Base-by-base conservation (phyloP, 2,888 invertebrate genomes). In the Conchocele bisecta region DNA sequence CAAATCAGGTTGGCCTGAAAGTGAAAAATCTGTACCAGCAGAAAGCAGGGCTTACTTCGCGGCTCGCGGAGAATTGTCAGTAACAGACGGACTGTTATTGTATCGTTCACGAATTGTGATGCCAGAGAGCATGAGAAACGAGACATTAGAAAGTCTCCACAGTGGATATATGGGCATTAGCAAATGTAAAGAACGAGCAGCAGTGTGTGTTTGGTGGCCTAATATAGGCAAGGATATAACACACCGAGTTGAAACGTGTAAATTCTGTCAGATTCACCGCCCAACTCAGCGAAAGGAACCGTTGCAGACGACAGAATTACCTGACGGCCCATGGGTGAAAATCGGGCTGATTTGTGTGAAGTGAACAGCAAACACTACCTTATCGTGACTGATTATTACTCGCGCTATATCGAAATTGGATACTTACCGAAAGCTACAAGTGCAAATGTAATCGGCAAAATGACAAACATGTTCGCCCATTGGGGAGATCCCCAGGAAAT, bases 131-230 rank as follows among this genome's bases (percentile, higher is more conserved):
- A n/a, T n/a, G n/a, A n/a, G n/a, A n/a, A n/a, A n/a, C n/a, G n/a
- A n/a, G n/a, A n/a, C n/a, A n/a, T n/a, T 79, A 26, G 41, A 58
- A 17, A 29, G 26, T n/a, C 57, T 81, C 6, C 79, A 79, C 44
- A 59, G 69, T 5, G 79, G 81, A 4, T 79, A 81, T 41, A 51
- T 60, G 41, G 77, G 79, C 3, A 44, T 75, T n/a, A 68, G 31
- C 31, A 51, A 51, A 51, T 31, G 51, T 22, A 29, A 31, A 31
- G 51, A 29, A 2, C 26, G 20, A 33, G 31, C 51, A 31, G 51
- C 51, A n/a, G 20, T 24, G 33, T 51, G 51, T 33, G 51, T 51
- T 4, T 51, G 51, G 51, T 51, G 51, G 51, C 31, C 31, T 17
- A 31, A 31, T 20, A 51, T 51, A 9, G 26, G 20, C 20, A 31